Conservation (phyloP, 2,888 invertebrate species). For the Alsophila aescularia region DNA sequence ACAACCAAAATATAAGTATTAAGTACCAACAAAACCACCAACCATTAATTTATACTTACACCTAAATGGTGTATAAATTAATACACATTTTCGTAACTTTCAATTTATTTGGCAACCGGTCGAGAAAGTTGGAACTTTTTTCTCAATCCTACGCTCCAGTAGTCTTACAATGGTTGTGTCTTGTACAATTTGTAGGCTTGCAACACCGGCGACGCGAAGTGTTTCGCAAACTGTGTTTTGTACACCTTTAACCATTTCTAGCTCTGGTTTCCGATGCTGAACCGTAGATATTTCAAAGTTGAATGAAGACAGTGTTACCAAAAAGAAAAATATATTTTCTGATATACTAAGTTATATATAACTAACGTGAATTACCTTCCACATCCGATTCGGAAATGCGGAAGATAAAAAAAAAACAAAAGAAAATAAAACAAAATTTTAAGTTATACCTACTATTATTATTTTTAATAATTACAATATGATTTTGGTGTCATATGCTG, state of each 20-base stretch:
- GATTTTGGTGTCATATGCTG: no score
- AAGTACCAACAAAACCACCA: no score
- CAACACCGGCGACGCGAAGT: constrained; percentile 63
- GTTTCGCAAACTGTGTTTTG: constrained; percentile 69
- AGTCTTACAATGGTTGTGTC: constrained; percentile 64
- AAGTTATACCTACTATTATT: no score
- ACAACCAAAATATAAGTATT: no score
- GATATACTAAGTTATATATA: no score
- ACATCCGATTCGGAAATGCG: no score
- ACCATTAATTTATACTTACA: constrained; percentile 6
- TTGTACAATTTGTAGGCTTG: constrained; percentile 77
- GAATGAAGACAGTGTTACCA: no score
- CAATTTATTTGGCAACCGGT: constrained; percentile 66
- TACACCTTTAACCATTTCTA: constrained; percentile 34
- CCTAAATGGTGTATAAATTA: constrained; percentile 24
- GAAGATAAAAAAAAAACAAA: no score
- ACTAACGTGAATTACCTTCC: no score
- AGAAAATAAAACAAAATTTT: no score
- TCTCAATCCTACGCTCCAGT: constrained; percentile 82
- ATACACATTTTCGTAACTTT: constrained; percentile 64
- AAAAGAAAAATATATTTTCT: no score
- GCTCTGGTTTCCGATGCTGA: constrained; percentile 19
- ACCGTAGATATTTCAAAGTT: background rate
- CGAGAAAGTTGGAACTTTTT: constrained; percentile 77
- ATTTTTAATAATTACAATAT: no score